Evolutionary conservation across 1,140 invertebrate species (phyloP).

Genomic region (Drosophila melanogaster): DNA sequence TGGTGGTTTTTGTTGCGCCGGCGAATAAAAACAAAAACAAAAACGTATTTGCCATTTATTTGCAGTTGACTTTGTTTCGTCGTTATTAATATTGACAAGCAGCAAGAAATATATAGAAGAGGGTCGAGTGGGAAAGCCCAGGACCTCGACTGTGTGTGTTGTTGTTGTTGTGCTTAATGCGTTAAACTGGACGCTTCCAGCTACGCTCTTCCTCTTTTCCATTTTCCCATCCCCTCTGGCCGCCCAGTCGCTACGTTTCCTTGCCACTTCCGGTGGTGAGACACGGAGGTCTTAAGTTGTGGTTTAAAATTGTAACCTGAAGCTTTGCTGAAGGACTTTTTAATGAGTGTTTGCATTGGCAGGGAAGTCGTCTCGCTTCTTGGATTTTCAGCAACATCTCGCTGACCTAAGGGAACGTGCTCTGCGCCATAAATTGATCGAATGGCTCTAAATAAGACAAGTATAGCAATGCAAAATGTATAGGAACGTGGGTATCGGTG

Average conservation of each 20-base stretch:
- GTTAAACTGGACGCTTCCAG: constrained; percentile 46
- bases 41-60: constrained; percentile 78
- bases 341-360: constrained; percentile 69
- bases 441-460: background rate
- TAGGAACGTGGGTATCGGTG: constrained; percentile 8
- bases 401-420: constrained; percentile 23
- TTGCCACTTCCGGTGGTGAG: constrained; percentile 59
- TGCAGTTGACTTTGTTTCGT: constrained; percentile 65
- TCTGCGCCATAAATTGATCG: constrained; percentile 1
- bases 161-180: constrained; percentile 75
- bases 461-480: constrained; percentile 5
- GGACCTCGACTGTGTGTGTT: constrained; percentile 53
- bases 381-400: constrained; percentile 14
- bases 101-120: constrained; percentile 8
- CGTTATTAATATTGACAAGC: constrained; percentile 74
- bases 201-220: background rate
- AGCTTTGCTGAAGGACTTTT: constrained; percentile 75
- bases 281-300: constrained; percentile 50
- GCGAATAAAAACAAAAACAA: constrained; percentile 75
- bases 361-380: constrained; percentile 34
- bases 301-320: constrained; percentile 74
- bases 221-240: background rate
- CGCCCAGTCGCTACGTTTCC: background rate
- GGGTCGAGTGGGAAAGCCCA: background rate
- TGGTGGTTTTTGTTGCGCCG: constrained; percentile 50